Evolutionary conservation across 2,888 invertebrate species (phyloP), one percentile per base, ranked within the genome.

Genomic region (Drymonia ruficornis): DNA sequence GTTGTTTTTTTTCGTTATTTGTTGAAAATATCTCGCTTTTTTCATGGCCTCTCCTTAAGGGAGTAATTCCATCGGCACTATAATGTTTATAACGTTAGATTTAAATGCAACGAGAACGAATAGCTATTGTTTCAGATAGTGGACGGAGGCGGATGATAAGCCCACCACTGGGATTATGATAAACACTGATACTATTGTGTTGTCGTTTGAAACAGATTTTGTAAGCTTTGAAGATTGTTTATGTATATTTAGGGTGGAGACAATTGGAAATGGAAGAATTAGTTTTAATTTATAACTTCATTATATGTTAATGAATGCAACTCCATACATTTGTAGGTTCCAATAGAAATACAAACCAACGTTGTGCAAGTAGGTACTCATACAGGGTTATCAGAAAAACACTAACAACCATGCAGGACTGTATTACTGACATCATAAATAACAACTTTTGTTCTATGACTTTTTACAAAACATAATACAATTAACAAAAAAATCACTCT

Each of bases 71-170:
- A 59, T 62, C 52, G 55, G 63, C 42, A 38, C 53, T 53, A 50
- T 43, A 63, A 66, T 56, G 66, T 60, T 65, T 63, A 60, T 56
- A 56, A 63, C 63, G 53, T 59, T 54, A 65, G 65, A 66, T 65
- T 61, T 66, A 65, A 66, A 66, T 56, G 63, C 63, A 66, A 63
- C 61, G 55, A 56, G 65, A 65, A 61, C 61, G 61, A 61, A 58
- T 61, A 46, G 67, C 67, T 29, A 65, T 65, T 65, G 67, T 66
- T 66, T 47, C 12, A 60, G 65, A 65, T 66, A 65, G 56, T 63
- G 34, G 60, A 53, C 59, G 52, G 63, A 59, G 55, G 63, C 55
- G 34, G 15, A 13, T 55, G 66, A 63, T 59, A 54, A 62, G 52
- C 44, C 28, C 1, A 8, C 59, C 53, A 63, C 55, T 34, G 38